phyloP scores from a whole-genome alignment of 2,797 vertebrate species.

The Acipenser oxyrinchus region DNA sequence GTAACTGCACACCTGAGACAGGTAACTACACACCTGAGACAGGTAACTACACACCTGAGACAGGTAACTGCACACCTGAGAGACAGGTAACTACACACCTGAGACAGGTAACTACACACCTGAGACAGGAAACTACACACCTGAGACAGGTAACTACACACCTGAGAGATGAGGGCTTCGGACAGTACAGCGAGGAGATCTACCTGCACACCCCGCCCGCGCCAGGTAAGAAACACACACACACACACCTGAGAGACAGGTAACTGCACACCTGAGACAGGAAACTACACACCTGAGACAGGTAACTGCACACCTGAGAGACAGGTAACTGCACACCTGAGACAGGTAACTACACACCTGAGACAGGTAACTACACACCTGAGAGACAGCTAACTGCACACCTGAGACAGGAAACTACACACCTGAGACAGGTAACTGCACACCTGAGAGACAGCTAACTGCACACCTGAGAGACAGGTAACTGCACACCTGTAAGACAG shows the following conservation, averaged over 20 bases:
- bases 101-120: neutral
- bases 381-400: no score
- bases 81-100: neutral
- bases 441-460: no score
- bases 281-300: slow-evolving; percentile 17
- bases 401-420: no score
- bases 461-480: no score
- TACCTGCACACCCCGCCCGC: slow-evolving; percentile 54
- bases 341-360: slow-evolving; percentile 24
- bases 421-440: no score
- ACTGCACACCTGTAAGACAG: no score
- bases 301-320: no score
- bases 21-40: neutral
- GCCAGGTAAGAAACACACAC: slow-evolving; percentile 44
- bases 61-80: neutral
- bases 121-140: neutral
- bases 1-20: neutral
- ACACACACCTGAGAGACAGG: neutral
- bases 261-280: slow-evolving; percentile 14
- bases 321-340: neutral
- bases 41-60: neutral
- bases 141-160: neutral
- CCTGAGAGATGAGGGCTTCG: slow-evolving; percentile 32
- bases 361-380: no score
- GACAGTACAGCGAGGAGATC: slow-evolving; percentile 64